phyloP scores from a whole-genome alignment of 2,888 invertebrate genomes.

The Philereme vetulata region DNA sequence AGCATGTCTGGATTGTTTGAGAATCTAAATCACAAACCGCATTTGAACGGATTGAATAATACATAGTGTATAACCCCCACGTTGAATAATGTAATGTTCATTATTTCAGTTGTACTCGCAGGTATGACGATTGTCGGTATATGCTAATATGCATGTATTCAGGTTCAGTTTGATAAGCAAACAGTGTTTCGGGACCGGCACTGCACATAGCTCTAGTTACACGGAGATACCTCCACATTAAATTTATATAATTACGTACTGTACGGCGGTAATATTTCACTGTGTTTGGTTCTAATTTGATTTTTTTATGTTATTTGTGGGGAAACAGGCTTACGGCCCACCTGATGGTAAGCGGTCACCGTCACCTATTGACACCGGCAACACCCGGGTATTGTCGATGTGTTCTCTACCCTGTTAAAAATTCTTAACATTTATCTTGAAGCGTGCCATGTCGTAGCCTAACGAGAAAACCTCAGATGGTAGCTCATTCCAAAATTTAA shows the following conservation, averaged over 20 bases:
- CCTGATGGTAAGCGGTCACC: no score
- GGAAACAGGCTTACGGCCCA: no score
- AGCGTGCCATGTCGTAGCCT: no score
- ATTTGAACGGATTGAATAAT: constrained; percentile 20
- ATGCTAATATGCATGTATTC: constrained; percentile 63
- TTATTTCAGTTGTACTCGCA: constrained; percentile 21
- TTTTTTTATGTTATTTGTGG: no score
- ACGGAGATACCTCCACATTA: constrained; percentile 18
- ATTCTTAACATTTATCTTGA: no score
- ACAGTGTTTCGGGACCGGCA: constrained; percentile 39
- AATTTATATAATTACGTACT: constrained; percentile 29
- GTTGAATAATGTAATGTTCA: constrained; percentile 30
- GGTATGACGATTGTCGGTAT: constrained; percentile 37
- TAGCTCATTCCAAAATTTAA: no score
- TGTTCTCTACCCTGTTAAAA: no score
- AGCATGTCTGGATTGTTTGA: constrained; percentile 4
- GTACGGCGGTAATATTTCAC: constrained; percentile 18
- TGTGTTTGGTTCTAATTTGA: constrained; percentile 20
- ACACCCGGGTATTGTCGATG: no score
- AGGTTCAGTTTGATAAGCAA: constrained; percentile 61
- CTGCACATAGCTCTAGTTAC: constrained; percentile 23
- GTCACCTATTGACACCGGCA: no score
- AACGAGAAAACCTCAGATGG: no score
- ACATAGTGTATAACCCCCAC: constrained; percentile 13
- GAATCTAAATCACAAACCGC: constrained; percentile 10